These are phyloP conservation scores for Ptychadena robeensis DNA, from an alignment of 2,797 vertebrate species.

Conservation along the genomic window DNA sequence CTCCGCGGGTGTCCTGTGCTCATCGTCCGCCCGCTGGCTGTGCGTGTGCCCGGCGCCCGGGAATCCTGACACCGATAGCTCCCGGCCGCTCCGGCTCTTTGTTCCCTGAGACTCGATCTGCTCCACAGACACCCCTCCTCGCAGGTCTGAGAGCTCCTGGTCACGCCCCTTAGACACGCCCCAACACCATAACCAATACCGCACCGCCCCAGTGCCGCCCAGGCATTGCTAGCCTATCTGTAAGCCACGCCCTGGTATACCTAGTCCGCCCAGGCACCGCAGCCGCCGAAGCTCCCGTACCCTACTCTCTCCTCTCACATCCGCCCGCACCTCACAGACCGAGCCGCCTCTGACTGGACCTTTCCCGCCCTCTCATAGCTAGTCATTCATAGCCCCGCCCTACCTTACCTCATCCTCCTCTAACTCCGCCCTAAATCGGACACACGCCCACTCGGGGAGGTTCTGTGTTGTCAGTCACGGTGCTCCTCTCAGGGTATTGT, in stretches of 20 bases:
- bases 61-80: neutral
- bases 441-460: too few species aligned
- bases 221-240: too few species aligned
- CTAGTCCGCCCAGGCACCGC: too few species aligned
- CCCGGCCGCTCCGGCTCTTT: conserved; percentile 60
- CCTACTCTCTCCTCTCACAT: neutral
- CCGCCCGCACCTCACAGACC: neutral
- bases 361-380: too few species aligned
- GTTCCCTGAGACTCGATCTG: conserved; percentile 61
- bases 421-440: neutral
- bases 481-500: neutral
- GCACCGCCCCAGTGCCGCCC: conserved; percentile 60
- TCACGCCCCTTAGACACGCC: neutral
- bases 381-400: neutral
- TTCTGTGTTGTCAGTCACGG: neutral
- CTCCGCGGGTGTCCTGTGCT: conserved; percentile 41
- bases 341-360: too few species aligned
- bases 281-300: neutral
- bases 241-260: too few species aligned
- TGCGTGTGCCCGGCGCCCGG: neutral
- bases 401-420: neutral
- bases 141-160: neutral
- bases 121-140: conserved; percentile 48
- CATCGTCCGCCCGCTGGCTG: conserved; percentile 18
- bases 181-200: too few species aligned